Evolutionary conservation across 2,113 vertebrate genomes (phyloP), one percentile per base, ranked within the genome.

Genomic region (Ciconia boyciana): DNA sequence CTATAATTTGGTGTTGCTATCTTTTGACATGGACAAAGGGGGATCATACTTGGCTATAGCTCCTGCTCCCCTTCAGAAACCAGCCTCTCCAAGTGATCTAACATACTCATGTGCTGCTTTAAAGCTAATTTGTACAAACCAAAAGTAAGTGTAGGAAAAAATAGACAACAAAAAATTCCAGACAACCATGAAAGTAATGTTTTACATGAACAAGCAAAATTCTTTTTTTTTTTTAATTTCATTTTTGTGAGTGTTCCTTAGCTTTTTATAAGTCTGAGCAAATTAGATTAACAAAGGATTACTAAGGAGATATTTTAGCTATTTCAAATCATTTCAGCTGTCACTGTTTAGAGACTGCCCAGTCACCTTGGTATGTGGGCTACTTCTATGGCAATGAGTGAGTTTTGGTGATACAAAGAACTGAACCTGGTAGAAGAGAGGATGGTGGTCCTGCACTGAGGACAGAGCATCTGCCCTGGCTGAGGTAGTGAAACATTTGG

Each of bases 211-310:
- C 4, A 48, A 65, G 6, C 24, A 72, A 76, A 71, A 43, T 22
- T 66, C 10, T 5, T 5, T 2, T 3, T 4, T 2, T 4, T 4
- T 16, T 55, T 83, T 41, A 1, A 11, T 41, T 64, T 60, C 13
- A 11, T 34, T 76, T 91, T 58, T n/a, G 9, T 44, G 36, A 74
- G 3, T 15, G 16, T 28, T 55, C 51, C 19, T 66, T n/a, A 72
- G 11, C 2, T 29, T 87, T 80, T 83, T 49, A 13, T 7, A 61
- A 83, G 31, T 57, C 16, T 31, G 19, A 81, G 18, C 4, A 21
- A 71, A 66, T 54, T 51, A 55, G 19, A 70, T 71, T 49, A 2
- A 28, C 41, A 83, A n/a, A 19, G 2, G 1, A 1, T 79, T 79
- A 14, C 44, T 68, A 39, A 71, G 41, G 9, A 90, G 26, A 25